Evolutionary conservation across 2,113 vertebrate species (phyloP), one percentile per base, ranked within the genome.

Genomic region (Labrus mixtus): DNA sequence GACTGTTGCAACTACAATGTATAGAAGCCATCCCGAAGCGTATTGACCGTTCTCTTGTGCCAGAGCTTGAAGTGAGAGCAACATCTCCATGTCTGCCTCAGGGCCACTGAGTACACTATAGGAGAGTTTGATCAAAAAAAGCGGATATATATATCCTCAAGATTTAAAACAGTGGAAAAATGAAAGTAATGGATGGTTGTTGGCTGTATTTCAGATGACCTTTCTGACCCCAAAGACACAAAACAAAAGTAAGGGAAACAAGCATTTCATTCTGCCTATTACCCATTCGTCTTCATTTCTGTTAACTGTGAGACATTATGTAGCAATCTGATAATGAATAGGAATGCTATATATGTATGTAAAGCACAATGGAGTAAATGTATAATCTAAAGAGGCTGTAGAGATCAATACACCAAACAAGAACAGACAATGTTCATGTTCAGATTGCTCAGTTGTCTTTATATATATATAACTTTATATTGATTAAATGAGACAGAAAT

Each of bases 11-110:
- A 48, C 46, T 8, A 41, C 48, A 29, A 65, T 37, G 7, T 36
- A 33, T 7, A 19, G 51, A 76, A 68, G 25, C 6, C 33, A 56
- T 77, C 66, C 70, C 77, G 66, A 76, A 76, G 75, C 19, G 9
- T 65, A 80, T 46, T 46, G 68, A 85, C 53, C 5, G 12, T 19
- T 80, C 19, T 51, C 20, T 16, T 16, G 56, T 33, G 7, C 55
- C 67, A 66, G 19, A 76, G 51, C 58, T 80, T 45, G 17, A 83
- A 58, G 62, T 73, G 46, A 84, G 64, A 81, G 61, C 64, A 73
- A 25, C 59, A 48, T 55, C 61, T 64, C 57, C 57, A 45, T 36
- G 54, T 76, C 72, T 37, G 76, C 69, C 67, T 76, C 66, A 60
- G 51, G 67, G 76, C 62, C 57, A 20, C 6, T 53, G 16, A 60